These are phyloP conservation scores for Drosophila siamana DNA, from an alignment of 2,888 invertebrate genomes.

Conservation along the genomic window DNA sequence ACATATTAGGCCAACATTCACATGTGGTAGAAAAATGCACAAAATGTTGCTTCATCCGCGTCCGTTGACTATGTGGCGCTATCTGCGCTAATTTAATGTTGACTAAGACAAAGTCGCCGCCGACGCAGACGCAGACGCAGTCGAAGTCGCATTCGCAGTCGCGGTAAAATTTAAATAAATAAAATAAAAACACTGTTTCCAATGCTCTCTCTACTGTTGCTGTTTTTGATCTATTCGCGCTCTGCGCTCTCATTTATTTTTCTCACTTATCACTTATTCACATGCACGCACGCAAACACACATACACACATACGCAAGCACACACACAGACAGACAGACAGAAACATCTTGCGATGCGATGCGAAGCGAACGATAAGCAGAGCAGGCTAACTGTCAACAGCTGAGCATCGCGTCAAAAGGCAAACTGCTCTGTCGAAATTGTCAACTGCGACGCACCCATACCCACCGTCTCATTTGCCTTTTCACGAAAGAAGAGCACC, in stretches of 20 bases:
- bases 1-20: slow-evolving; percentile 27
- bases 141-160: not conserved
- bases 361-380: slow-evolving; percentile 21
- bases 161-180: slow-evolving; percentile 1
- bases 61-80: slow-evolving; percentile 40
- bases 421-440: slow-evolving; percentile 39
- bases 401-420: slow-evolving; percentile 34
- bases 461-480: slow-evolving; percentile 33
- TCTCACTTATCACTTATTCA: slow-evolving; percentile 27
- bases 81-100: slow-evolving; percentile 47
- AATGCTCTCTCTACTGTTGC: slow-evolving; percentile 22
- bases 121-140: too few species aligned
- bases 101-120: slow-evolving; percentile 23
- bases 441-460: slow-evolving; percentile 12
- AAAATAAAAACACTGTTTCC: slow-evolving; percentile 19
- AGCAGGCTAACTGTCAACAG: slow-evolving; percentile 39
- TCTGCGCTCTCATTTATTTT: slow-evolving; percentile 22
- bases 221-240: slow-evolving; percentile 40
- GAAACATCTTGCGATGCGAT: slow-evolving; percentile 6
- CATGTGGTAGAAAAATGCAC: not conserved
- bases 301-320: slow-evolving; percentile 10
- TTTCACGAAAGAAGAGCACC: not conserved
- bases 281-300: slow-evolving; percentile 15
- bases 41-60: slow-evolving; percentile 35
- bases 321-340: slow-evolving; percentile 21